Base-by-base conservation (phyloP, 2,797 vertebrate species). In the Rhadinocentrus ornatus region DNA sequence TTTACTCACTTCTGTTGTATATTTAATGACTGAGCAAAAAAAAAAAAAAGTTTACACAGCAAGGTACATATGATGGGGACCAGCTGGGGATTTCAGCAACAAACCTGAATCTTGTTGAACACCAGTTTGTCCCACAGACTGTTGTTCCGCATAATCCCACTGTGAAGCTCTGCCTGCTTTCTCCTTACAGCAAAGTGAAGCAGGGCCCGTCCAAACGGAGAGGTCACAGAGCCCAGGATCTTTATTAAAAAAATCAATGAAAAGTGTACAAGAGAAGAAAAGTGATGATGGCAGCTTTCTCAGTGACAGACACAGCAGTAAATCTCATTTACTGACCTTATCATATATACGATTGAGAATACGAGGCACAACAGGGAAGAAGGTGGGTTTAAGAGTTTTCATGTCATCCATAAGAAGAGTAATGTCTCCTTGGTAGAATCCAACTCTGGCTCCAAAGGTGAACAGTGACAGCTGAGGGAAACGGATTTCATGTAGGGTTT, bases 351-450 rank as follows among this genome's bases (percentile, higher is more conserved):
- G 93, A 73, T 94, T 95, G 70, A 95, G 94, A 53, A 95, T 81
- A 48, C 94, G 93, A 18, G 94, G 94, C 57, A 95, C 94, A 6
- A 95, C 94, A 0, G 95, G 95, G 57, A 95, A 94, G 83, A 95
- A 93, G 34, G 94, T 94, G 0, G 94, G 95, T 74, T 91, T 93
- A 66, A 95, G 94, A 2, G 94, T 94, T 86, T 94, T 95, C 44
- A 95, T 95, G 90, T 95, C 95, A 1, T 95, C 95, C 94, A 93
- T 95, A 0, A 95, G 91, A 27, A 95, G 93, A 58, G 94, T 88
- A 72, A 95, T 93, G 82, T 95, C 94, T 0, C 94, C 94, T 65
- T 95, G 94, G 83, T 94, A 95, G 89, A 95, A 95, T 34, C 95
- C 95, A 12, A 95, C 92, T 69, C 93, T 79, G 56, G 95, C 94